Conservation (phyloP, 2,113 vertebrate genomes). For the Otis tarda region DNA sequence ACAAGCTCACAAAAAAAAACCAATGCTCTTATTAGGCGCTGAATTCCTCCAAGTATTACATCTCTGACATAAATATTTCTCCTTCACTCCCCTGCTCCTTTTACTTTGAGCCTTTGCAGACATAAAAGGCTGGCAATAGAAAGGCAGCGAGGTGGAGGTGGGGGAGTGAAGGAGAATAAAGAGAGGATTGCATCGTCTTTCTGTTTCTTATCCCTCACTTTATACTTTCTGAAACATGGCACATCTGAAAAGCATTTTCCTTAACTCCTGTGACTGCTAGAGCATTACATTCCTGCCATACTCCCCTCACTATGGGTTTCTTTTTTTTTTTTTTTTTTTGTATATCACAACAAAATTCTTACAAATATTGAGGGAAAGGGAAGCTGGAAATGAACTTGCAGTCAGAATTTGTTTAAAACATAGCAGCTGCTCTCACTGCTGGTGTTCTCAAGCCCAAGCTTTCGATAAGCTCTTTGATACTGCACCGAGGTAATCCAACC, state of each 20-base stretch:
- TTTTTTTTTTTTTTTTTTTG: constrained; percentile 51
- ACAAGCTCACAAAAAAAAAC: not conserved
- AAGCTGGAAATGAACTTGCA: constrained; percentile 68
- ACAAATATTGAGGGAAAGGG: constrained; percentile 62
- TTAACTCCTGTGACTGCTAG: constrained; percentile 34
- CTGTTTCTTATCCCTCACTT: constrained; percentile 28
- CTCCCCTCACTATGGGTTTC: not conserved
- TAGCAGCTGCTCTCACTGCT: constrained; percentile 60
- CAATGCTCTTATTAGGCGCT: not conserved
- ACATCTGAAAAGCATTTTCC: constrained; percentile 33
- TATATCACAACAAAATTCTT: constrained; percentile 60
- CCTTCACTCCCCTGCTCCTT: not conserved
- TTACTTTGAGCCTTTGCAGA: not conserved
- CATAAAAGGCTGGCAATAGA: not conserved
- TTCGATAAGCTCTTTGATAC: constrained; percentile 69
- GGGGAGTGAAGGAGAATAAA: not conserved
- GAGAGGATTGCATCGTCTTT: not conserved
- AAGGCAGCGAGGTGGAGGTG: not conserved
- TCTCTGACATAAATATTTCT: constrained; percentile 43
- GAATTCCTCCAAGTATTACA: constrained; percentile 37
- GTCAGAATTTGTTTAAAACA: constrained; percentile 64
- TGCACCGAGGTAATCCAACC: constrained; percentile 31
- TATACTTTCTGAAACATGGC: constrained; percentile 39
- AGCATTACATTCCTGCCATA: constrained; percentile 24
- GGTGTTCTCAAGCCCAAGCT: constrained; percentile 34